Evolutionary conservation across 2,113 vertebrate genomes (phyloP).

Genomic region (Seriola quinqueradiata): DNA sequence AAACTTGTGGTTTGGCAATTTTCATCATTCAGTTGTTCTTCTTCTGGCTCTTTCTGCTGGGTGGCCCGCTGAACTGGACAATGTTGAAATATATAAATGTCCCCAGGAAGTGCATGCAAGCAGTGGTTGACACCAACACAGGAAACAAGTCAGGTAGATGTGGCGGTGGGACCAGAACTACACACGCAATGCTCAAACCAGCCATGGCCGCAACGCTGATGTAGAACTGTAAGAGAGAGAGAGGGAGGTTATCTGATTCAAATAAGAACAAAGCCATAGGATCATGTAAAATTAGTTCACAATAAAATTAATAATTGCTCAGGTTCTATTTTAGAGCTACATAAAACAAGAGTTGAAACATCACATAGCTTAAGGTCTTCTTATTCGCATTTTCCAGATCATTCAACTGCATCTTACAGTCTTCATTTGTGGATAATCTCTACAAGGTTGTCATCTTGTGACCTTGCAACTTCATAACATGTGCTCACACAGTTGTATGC

Average conservation of each 20-base stretch:
- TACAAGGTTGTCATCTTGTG: neutral
- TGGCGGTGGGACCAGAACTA: constrained; percentile 84
- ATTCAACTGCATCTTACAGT: neutral
- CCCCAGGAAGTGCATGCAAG: constrained; percentile 91
- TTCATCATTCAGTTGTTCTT: constrained; percentile 85
- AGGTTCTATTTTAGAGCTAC: neutral
- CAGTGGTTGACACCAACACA: constrained; percentile 86
- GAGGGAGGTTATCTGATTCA: neutral
- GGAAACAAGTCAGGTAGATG: constrained; percentile 92
- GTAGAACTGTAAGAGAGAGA: constrained; percentile 88
- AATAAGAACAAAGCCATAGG: neutral
- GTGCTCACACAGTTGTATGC: neutral
- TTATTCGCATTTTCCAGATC: too few species aligned
- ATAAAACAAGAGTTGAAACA: neutral
- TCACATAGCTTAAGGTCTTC: too few species aligned
- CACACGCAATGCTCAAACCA: constrained; percentile 83
- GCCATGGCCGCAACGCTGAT: constrained; percentile 86
- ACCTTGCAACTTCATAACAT: neutral
- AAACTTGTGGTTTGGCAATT: neutral
- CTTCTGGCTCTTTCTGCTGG: constrained; percentile 85
- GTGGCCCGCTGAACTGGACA: constrained; percentile 86
- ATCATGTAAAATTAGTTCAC: neutral
- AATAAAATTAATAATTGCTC: constrained; percentile 7
- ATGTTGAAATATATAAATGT: constrained; percentile 90
- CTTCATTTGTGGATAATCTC: neutral